A percentile compares a stretch with the other conserved stretches of the same genome.
These are phyloP conservation scores for Tuberolachnus salignus DNA, from an alignment of 2,888 invertebrate species.

Conservation along the genomic window DNA sequence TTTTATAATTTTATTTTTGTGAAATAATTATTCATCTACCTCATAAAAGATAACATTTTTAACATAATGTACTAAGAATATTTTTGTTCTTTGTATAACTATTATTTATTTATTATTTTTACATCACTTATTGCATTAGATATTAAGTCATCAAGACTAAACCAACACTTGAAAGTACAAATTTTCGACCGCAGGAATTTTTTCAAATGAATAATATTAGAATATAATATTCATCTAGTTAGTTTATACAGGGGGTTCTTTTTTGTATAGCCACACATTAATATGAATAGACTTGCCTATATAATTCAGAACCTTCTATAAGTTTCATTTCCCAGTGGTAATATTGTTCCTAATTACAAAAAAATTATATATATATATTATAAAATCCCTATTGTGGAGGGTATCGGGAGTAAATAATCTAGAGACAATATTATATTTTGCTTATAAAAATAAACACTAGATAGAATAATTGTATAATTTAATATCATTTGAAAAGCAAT, in stretches of 20 bases:
- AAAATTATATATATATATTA: constrained; percentile 2
- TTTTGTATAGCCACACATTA: constrained; percentile 27
- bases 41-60: constrained; percentile 26
- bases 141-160: constrained; percentile 54
- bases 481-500: constrained; percentile 45
- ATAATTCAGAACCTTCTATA: constrained; percentile 29
- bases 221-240: constrained; percentile 38
- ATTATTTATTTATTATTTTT: constrained; percentile 48
- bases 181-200: constrained; percentile 51
- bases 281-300: constrained; percentile 32
- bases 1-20: constrained; percentile 30
- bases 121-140: constrained; percentile 53
- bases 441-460: constrained; percentile 34
- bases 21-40: constrained; percentile 31
- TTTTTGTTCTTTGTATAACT: constrained; percentile 22
- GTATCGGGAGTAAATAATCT: constrained; percentile 16
- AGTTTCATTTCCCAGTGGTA: constrained; percentile 44
- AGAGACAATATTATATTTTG: constrained; percentile 47
- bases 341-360: constrained; percentile 53
- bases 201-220: constrained; percentile 45
- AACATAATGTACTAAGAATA: constrained; percentile 41
- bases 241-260: constrained; percentile 31
- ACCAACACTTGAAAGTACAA: constrained; percentile 52
- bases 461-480: constrained; percentile 21
- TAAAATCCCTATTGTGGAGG: constrained; percentile 37